A percentile compares a stretch with the other conserved stretches of the same genome.
These are phyloP conservation scores for Acipenser oxyrinchus DNA, from an alignment of 2,797 vertebrate species.

Conservation along the genomic window DNA sequence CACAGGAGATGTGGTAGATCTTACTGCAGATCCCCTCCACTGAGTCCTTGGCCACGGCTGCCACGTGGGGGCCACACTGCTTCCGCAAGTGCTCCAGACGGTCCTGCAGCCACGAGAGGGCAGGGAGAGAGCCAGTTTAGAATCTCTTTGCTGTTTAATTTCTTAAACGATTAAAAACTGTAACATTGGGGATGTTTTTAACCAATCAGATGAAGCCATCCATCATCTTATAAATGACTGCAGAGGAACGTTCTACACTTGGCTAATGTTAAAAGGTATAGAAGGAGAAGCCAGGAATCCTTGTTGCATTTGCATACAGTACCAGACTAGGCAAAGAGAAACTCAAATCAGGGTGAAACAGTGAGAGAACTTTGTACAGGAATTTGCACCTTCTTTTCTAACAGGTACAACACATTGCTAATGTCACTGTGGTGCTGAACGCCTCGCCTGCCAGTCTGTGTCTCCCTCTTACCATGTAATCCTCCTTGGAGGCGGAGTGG, in stretches of 20 bases:
- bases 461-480: constrained; percentile 72
- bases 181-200: neutral
- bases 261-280: no score
- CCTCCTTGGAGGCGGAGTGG: constrained; percentile 92
- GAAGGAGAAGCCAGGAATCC: no score
- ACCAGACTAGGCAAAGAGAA: no score
- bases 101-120: constrained; percentile 57
- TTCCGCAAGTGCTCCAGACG: constrained; percentile 89
- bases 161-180: neutral
- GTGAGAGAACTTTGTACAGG: no score
- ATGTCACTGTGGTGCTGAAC: neutral
- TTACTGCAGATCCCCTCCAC: constrained; percentile 97
- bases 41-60: constrained; percentile 88
- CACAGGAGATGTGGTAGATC: constrained; percentile 90
- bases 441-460: neutral
- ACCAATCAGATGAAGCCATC: neutral
- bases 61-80: constrained; percentile 89
- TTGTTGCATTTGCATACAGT: no score
- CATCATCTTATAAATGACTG: neutral
- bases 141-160: neutral
- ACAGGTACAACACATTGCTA: no score
- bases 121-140: neutral
- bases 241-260: no score
- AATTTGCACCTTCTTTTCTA: no score
- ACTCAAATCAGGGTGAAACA: no score